These are phyloP conservation scores for Agelaius phoeniceus DNA, from an alignment of 2,113 vertebrate genomes.

Conservation along the genomic window DNA sequence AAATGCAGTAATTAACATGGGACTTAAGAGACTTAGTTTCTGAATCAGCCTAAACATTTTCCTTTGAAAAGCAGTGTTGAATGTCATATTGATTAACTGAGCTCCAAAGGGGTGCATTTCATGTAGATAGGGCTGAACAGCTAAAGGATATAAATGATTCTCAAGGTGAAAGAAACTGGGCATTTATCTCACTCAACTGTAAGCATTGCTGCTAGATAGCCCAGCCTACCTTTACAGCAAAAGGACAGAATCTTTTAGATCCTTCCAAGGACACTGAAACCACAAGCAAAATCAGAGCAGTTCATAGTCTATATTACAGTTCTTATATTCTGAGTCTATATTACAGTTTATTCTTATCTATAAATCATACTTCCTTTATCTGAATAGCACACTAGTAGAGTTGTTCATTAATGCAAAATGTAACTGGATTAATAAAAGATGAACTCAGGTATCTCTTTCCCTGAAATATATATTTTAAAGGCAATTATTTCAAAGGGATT, in stretches of 20 bases:
- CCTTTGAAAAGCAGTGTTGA: not conserved
- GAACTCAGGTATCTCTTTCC: not conserved
- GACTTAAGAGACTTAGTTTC: not conserved
- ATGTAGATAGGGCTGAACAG: not conserved
- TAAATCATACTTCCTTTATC: not conserved
- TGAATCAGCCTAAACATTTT: not conserved
- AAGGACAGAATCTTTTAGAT: not conserved
- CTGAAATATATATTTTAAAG: not conserved
- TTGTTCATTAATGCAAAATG: not conserved
- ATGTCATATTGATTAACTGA: not conserved
- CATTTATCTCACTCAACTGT: not conserved
- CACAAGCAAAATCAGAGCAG: not conserved
- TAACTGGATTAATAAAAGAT: not conserved
- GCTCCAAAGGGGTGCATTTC: not conserved
- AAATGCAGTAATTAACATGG: not conserved
- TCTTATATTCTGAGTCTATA: not conserved
- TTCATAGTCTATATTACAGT: not conserved
- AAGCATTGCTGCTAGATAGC: not conserved
- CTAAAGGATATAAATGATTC: not conserved
- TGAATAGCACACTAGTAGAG: not conserved
- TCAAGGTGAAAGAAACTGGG: not conserved
- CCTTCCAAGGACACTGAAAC: not conserved
- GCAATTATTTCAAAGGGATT: not conserved
- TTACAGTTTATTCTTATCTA: not conserved
- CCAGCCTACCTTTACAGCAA: not conserved